Percentiles rank a stretch among this genome's conserved stretches.
These are phyloP conservation scores for Geotrupes spiniger DNA, from an alignment of 2,888 invertebrate genomes.

Conservation along the genomic window DNA sequence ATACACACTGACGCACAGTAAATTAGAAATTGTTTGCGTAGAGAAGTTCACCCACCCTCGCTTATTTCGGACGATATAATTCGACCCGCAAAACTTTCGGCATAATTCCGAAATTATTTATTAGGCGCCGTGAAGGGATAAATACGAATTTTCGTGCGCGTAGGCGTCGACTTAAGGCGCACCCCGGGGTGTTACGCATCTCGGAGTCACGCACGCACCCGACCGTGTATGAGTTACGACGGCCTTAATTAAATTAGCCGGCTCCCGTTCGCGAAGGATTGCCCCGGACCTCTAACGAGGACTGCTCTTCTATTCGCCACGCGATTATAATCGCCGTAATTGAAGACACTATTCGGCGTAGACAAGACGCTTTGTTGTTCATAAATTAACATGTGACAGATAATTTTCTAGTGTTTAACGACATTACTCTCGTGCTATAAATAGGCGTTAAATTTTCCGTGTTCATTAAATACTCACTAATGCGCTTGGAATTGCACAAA, in stretches of 20 bases:
- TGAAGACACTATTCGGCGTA: not conserved
- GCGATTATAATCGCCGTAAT: slow-evolving; percentile 1
- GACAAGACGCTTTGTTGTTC: too few species aligned
- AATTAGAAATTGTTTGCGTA: too few species aligned
- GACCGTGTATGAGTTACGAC: slow-evolving; percentile 35
- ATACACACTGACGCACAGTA: too few species aligned
- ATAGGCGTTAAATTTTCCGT: too few species aligned
- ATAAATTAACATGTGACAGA: too few species aligned
- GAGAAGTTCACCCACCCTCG: too few species aligned
- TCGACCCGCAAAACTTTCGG: not conserved
- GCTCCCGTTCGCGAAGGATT: slow-evolving; percentile 19
- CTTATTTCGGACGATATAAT: not conserved
- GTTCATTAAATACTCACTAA: too few species aligned
- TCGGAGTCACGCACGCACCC: slow-evolving; percentile 31
- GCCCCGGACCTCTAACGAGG: not conserved
- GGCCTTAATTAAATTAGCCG: slow-evolving; percentile 36
- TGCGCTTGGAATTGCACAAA: too few species aligned
- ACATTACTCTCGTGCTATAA: too few species aligned
- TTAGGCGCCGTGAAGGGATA: slow-evolving; percentile 10
- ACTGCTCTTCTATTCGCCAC: slow-evolving; percentile 2
- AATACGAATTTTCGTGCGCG: slow-evolving; percentile 20
- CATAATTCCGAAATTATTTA: slow-evolving; percentile 10
- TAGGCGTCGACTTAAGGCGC: slow-evolving; percentile 14
- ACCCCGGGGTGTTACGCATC: slow-evolving; percentile 18
- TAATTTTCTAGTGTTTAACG: too few species aligned